A percentile compares a stretch with the other conserved stretches of the same genome.
These are phyloP conservation scores for Anguilla obscura DNA, from an alignment of 2,797 vertebrate genomes.

Conservation along the genomic window DNA sequence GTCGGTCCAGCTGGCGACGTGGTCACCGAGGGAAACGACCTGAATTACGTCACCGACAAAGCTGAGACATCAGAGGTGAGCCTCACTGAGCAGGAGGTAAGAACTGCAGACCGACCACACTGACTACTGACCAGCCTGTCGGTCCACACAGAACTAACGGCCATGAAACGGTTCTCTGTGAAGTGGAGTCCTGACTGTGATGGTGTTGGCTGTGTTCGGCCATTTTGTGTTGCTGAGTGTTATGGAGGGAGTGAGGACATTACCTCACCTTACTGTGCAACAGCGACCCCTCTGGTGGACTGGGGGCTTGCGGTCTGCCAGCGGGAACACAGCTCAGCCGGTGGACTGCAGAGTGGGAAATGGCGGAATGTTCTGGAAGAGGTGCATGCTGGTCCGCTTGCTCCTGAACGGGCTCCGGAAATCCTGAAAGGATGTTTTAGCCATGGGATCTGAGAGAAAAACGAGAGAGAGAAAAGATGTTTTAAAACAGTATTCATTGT, in stretches of 20 bases:
- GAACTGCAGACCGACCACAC: not conserved
- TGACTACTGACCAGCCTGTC: not conserved
- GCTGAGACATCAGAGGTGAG: slow-evolving; percentile 55
- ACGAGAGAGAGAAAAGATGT: not conserved
- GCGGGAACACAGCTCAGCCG: not conserved
- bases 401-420: not conserved
- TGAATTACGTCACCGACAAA: slow-evolving; percentile 58
- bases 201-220: not conserved
- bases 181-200: not conserved
- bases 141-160: not conserved
- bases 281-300: not conserved
- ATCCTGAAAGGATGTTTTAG: not conserved
- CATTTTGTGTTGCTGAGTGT: not conserved
- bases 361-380: not conserved
- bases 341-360: not conserved
- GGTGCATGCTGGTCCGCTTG: not conserved
- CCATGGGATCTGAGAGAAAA: not conserved
- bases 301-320: not conserved
- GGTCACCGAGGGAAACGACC: slow-evolving; percentile 55
- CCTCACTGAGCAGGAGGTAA: slow-evolving; percentile 32
- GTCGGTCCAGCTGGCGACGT: slow-evolving; percentile 51
- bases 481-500: no score
- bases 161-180: not conserved
- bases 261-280: not conserved
- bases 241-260: not conserved